phyloP scores from a whole-genome alignment of 2,113 vertebrate species.

The Platanista minor region DNA sequence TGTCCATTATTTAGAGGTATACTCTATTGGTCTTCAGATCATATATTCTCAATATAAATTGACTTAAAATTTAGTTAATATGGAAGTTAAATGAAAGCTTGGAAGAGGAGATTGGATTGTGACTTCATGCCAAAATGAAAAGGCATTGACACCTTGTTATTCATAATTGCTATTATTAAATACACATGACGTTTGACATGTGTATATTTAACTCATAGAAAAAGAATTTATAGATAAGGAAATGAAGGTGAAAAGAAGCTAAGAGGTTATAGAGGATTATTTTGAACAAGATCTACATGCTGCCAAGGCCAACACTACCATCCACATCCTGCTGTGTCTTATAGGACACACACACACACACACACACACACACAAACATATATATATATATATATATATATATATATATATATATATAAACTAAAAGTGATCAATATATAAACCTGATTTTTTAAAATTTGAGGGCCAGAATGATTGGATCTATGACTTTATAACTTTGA shows the following conservation, averaged over 20 bases:
- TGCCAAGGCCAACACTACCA: not conserved
- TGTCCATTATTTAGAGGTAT: not conserved
- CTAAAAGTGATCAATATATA: not conserved
- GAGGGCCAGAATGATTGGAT: not conserved
- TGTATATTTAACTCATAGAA: not conserved
- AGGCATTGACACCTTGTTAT: not conserved
- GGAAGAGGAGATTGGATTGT: not conserved
- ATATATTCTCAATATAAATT: not conserved
- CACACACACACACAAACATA: too few species aligned
- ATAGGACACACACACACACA: too few species aligned
- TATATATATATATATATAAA: not conserved
- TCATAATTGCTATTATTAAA: not conserved
- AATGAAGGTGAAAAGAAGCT: not conserved
- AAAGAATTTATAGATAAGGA: not conserved
- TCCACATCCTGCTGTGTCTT: not conserved
- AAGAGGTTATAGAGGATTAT: not conserved
- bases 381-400: too few species aligned
- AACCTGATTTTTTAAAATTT: not conserved
- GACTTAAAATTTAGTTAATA: not conserved
- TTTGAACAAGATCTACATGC: not conserved
- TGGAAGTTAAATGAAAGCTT: not conserved
- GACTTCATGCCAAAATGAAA: not conserved
- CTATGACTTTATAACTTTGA: not conserved
- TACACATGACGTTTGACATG: not conserved
- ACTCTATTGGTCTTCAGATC: not conserved